Conservation (phyloP, 2,113 vertebrate species). For the Talpa occidentalis region DNA sequence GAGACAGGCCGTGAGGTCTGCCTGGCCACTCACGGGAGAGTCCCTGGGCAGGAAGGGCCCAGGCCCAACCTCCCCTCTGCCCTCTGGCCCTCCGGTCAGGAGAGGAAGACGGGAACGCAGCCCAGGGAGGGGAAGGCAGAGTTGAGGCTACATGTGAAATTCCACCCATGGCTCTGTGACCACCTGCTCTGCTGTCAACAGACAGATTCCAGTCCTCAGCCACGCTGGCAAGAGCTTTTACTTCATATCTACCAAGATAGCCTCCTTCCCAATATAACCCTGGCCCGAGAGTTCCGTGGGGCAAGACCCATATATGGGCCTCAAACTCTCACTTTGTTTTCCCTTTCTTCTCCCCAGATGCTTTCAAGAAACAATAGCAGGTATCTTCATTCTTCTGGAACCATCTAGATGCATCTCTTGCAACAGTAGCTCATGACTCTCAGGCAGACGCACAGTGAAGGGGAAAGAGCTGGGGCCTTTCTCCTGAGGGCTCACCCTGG, state of each 20-base stretch:
- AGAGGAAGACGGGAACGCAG: not conserved
- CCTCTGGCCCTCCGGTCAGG: not conserved
- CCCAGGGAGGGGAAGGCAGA: not conserved
- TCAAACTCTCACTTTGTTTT: not conserved
- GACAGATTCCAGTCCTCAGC: not conserved
- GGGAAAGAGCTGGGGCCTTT: not conserved
- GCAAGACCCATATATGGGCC: not conserved
- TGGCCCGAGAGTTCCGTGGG: not conserved
- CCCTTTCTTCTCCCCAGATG: not conserved
- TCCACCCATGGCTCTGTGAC: not conserved
- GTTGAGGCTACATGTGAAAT: not conserved
- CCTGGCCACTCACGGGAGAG: not conserved
- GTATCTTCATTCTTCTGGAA: not conserved
- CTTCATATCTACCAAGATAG: constrained; percentile 59
- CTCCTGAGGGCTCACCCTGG: not conserved
- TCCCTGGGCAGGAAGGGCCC: not conserved
- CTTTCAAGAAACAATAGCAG: not conserved
- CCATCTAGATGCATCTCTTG: not conserved
- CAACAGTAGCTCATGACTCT: not conserved
- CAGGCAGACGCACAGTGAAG: accelerated
- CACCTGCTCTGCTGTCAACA: not conserved
- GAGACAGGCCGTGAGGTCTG: not conserved
- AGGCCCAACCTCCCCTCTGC: too few relatives aligned
- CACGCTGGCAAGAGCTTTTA: not conserved
- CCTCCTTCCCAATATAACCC: constrained; percentile 46